Percentiles rank a stretch among this genome's conserved stretches.
Conservation (phyloP, 2,797 vertebrate genomes). For the Myotis planiceps region DNA sequence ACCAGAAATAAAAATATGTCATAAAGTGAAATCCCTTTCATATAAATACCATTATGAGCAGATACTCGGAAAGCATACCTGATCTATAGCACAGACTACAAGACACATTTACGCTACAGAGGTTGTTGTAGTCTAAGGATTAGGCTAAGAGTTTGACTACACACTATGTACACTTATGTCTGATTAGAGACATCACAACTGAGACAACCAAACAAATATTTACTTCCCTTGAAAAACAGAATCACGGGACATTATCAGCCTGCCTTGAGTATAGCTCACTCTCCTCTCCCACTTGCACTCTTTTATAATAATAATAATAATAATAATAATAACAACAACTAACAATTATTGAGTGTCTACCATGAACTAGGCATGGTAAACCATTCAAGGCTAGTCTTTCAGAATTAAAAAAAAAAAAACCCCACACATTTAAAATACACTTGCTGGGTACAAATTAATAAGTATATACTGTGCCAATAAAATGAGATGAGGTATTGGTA, state of each 20-base stretch:
- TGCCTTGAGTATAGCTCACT: background rate
- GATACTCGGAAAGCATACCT: background rate
- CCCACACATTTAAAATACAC: background rate
- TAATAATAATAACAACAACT: background rate
- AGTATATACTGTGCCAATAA: background rate
- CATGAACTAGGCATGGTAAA: background rate
- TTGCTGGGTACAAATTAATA: background rate
- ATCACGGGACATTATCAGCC: background rate
- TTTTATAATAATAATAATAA: background rate
- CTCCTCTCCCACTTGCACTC: background rate
- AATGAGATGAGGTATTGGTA: background rate
- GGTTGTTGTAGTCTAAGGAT: background rate
- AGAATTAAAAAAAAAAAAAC: background rate
- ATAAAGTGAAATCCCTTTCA: background rate
- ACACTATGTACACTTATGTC: background rate
- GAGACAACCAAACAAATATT: background rate
- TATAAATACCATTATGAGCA: background rate
- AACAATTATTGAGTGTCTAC: background rate
- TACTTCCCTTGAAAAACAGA: background rate
- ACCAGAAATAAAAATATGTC: background rate
- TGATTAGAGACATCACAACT: background rate
- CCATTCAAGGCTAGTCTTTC: background rate
- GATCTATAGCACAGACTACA: background rate
- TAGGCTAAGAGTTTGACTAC: background rate
- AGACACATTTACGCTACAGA: background rate